A percentile compares a stretch with the other conserved stretches of the same genome.
Evolutionary conservation across 1,140 invertebrate species (phyloP).

Genomic region (Muscidifurax raptorellus): DNA sequence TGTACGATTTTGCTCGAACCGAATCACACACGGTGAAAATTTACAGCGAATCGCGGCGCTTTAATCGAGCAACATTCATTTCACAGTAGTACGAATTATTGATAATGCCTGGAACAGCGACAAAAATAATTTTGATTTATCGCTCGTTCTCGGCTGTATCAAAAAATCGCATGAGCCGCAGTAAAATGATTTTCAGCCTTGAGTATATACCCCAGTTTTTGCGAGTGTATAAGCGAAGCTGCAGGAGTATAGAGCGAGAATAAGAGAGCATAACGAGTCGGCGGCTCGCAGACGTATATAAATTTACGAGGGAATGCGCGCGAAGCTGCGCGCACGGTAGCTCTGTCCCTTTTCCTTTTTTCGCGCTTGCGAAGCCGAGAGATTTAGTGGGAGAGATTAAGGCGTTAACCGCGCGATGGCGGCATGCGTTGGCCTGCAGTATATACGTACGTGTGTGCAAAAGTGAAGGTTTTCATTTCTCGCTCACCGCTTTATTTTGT

Average conservation of each 20-base stretch:
- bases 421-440: not conserved
- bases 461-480: not conserved
- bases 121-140: constrained; percentile 35
- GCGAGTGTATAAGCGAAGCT: no score
- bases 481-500: no score
- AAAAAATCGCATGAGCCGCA: not conserved
- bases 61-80: not conserved
- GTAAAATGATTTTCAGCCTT: constrained; percentile 33
- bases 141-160: not conserved
- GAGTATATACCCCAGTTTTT: not conserved
- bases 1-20: no score
- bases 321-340: not conserved
- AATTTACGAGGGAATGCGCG: constrained; percentile 26
- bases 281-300: constrained; percentile 11
- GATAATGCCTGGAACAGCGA: constrained; percentile 24
- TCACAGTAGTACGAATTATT: not conserved
- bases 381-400: constrained; percentile 65
- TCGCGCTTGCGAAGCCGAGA: constrained; percentile 16
- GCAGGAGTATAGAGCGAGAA: not conserved
- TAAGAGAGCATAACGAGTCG: constrained; percentile 42
- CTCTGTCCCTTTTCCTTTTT: constrained; percentile 48
- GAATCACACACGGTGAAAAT: no score
- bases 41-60: no score
- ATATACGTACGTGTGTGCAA: not conserved
- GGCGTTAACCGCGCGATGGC: constrained; percentile 54